Base-by-base conservation (phyloP, 2,113 vertebrate genomes). In the Stomatorhinus ivindoensis region DNA sequence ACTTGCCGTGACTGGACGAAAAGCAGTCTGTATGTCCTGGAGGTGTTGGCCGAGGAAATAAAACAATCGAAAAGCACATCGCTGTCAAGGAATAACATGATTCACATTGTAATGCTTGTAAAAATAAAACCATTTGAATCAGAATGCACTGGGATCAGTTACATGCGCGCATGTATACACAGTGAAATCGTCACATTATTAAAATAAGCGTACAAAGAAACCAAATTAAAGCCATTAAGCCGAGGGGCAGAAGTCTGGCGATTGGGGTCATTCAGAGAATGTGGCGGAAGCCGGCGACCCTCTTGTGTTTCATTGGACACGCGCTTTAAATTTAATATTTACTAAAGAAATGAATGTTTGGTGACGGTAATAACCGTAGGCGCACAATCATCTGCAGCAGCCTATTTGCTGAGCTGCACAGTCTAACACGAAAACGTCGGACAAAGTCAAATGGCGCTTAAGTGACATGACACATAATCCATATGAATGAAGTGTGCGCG, bases 311-410 rank as follows among this genome's bases (percentile, higher is more conserved):
- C 35, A 69, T 19, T 42, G 35, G 73, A 80, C 73, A 80, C 73
- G n/a, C 31, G 73, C 73, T 80, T 80, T 80, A 80, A 80, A 80
- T 80, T 80, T 80, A 80, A 80, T 80, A 80, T 80, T 80, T 80
- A 42, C 73, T 80, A 42, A 80, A 80, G 35, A 42, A 80, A 42
- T 80, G 31, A 80, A 80, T 80, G 73, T 80, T 80, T 80, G 73
- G 73, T 80, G 35, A 80, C 31, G 11, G 17, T 84, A 84, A 84
- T 47, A 84, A 84, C 44, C 44, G 21, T n/a, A 82, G 76, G 42
- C 76, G 42, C 39, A 47, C 80, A 39, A 17, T 76, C 27, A 76
- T 76, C 69, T 24, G 80, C 80, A 83, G 80, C 6, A 46, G 80
- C 80, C 42, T 46, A 83, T 83, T 83, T 83, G 42, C 80, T 46